These are phyloP conservation scores for Parnassius apollo DNA, from an alignment of 2,888 invertebrate species.

Conservation along the genomic window DNA sequence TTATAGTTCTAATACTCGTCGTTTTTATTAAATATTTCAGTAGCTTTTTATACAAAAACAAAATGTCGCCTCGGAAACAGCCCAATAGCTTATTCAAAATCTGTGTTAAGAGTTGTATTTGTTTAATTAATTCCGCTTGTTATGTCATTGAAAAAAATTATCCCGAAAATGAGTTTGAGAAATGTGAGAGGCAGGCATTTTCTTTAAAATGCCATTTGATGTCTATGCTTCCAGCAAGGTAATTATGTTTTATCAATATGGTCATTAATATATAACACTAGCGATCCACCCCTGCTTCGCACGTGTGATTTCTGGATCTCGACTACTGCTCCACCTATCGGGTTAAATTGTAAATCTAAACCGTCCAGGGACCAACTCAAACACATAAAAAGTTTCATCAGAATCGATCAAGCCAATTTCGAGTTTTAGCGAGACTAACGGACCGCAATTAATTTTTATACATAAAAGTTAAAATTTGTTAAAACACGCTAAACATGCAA, in stretches of 20 bases:
- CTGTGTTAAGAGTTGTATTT: slow-evolving; percentile 64
- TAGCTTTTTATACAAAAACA: slow-evolving; percentile 21
- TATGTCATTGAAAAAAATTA: slow-evolving; percentile 66
- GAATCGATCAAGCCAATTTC: too few species aligned
- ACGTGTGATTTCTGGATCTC: too few species aligned
- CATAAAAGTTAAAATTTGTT: too few species aligned
- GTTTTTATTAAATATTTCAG: neutral
- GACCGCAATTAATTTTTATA: too few species aligned
- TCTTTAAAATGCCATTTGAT: slow-evolving; percentile 60
- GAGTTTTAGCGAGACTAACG: too few species aligned
- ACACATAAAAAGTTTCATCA: too few species aligned
- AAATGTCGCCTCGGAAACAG: slow-evolving; percentile 73
- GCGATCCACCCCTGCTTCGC: too few species aligned
- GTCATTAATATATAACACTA: too few species aligned
- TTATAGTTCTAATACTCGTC: slow-evolving; percentile 7
- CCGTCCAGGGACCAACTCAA: too few species aligned
- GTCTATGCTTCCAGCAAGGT: slow-evolving; percentile 71
- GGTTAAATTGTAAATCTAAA: too few species aligned
- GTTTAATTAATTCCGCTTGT: slow-evolving; percentile 69
- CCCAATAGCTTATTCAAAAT: slow-evolving; percentile 66
- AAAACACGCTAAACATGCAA: too few species aligned
- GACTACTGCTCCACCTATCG: too few species aligned
- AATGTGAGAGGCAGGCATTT: slow-evolving; percentile 59
- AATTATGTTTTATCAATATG: slow-evolving; percentile 19
- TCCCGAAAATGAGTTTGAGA: slow-evolving; percentile 58